phyloP scores from a whole-genome alignment of 2,797 vertebrate genomes.

The Prunella strophiata region DNA sequence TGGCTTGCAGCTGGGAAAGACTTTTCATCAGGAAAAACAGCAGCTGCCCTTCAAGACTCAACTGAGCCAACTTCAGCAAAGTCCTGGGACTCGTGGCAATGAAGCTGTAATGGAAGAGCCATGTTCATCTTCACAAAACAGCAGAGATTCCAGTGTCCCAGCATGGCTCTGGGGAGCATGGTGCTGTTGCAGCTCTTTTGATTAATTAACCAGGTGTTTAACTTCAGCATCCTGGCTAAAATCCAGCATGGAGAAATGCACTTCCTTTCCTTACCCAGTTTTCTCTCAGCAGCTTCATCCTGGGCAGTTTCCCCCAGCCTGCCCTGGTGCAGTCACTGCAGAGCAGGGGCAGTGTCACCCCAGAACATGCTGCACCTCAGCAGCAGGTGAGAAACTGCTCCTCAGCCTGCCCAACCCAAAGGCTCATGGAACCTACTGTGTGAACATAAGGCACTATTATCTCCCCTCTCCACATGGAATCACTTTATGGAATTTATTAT shows the following conservation, averaged over 20 bases:
- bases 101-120: background rate
- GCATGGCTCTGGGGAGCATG: background rate
- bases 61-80: background rate
- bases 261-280: background rate
- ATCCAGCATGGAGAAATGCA: background rate
- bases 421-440: background rate
- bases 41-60: background rate
- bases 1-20: background rate
- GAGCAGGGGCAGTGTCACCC: background rate
- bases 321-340: background rate
- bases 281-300: background rate
- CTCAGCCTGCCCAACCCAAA: background rate
- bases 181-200: background rate
- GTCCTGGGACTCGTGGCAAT: fast-evolving
- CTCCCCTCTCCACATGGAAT: slow-evolving; percentile 38
- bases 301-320: background rate
- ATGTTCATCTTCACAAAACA: background rate
- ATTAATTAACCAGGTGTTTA: slow-evolving; percentile 1
- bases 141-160: background rate
- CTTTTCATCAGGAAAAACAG: background rate
- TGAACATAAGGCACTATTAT: slow-evolving; percentile 34
- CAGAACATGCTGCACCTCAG: background rate
- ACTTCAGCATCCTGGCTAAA: background rate
- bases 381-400: slow-evolving; percentile 26
- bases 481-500: slow-evolving; percentile 54